Evolutionary conservation across 2,113 vertebrate species (phyloP), one percentile per base, ranked within the genome.

Genomic region (Bos indicus): DNA sequence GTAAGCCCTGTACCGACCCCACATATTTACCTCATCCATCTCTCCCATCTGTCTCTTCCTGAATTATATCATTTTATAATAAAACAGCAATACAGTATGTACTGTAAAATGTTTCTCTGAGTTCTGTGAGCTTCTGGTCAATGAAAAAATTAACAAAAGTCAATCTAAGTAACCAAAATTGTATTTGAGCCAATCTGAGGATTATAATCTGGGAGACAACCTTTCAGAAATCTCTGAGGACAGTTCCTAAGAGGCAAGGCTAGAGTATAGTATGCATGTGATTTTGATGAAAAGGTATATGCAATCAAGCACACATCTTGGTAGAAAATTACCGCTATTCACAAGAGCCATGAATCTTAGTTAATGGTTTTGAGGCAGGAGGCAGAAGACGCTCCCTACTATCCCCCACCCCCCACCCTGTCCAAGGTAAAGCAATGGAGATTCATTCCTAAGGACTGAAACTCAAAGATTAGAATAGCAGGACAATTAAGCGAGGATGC

Each of bases 381-480:
- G 30, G 15, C 15, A 64, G 62, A 64, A n/a, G 7, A 64, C 15
- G 7, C 15, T 64, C 62, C 30, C 30, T n/a, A 64, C 30, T 64
- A 64, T n/a, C 30, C 15, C 62, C 15, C 7, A 64, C 62, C 62
- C 30, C 0, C 15, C 0, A 64, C 62, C 15, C 30, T 17, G 30
- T n/a, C 62, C 15, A 17, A n/a, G 15, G 33, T n/a, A n/a, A 64
- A n/a, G 7, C 33, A 64, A n/a, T 9, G 15, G 15, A n/a, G 16
- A n/a, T 64, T 64, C 30, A 64, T 64, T 64, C 15, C 62, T 64
- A n/a, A 64, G 30, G 62, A 64, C 30, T 64, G 30, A 64, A 64
- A 17, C 62, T 33, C 30, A 64, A 60, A 60, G 30, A n/a, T 15
- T 64, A 64, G 62, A 64, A n/a, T 33, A 64, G 30, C 30, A 64